Conservation (phyloP, 2,888 invertebrate genomes). For the Cepaea hortensis region DNA sequence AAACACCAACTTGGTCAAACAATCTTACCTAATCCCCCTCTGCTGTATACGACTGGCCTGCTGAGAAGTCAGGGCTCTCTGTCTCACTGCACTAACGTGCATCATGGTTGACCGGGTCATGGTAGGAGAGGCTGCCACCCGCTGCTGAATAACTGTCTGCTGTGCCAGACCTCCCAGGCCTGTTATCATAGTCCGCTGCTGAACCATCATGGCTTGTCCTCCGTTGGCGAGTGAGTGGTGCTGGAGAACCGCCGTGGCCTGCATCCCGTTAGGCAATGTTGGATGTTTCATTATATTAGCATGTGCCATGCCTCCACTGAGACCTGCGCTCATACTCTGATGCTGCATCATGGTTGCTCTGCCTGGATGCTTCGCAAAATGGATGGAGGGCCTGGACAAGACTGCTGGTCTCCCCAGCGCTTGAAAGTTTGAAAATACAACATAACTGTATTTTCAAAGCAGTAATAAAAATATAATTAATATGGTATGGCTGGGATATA, state of each 20-base stretch:
- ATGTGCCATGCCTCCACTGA: conserved; percentile 33
- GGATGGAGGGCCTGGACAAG: conserved; percentile 37
- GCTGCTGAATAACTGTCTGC: conserved; percentile 40
- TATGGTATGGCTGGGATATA: too few species aligned
- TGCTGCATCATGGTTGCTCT: conserved; percentile 44
- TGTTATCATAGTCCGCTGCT: conserved; percentile 43
- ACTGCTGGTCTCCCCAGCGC: conserved; percentile 33
- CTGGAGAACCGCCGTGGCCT: conserved; percentile 37
- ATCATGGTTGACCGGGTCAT: conserved; percentile 28
- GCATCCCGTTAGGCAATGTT: conserved; percentile 38
- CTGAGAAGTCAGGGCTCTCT: conserved; percentile 28
- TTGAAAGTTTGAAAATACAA: conserved; percentile 1
- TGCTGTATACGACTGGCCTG: conserved; percentile 41
- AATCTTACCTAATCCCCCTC: conserved; percentile 31
- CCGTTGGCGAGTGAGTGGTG: conserved; percentile 40
- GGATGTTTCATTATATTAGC: conserved; percentile 40
- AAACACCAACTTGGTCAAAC: too few species aligned
- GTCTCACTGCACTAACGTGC: conserved; percentile 34
- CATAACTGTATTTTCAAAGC: too few species aligned
- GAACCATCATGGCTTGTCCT: conserved; percentile 39
- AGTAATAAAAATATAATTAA: too few species aligned
- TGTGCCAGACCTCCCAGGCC: conserved; percentile 36
- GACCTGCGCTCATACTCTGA: conserved; percentile 39
- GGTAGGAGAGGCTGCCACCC: conserved; percentile 28
- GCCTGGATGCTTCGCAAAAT: conserved; percentile 37